Evolutionary conservation across 1,140 invertebrate species (phyloP), one percentile per base, ranked within the genome.

Genomic region (Chironomus striatipennis): DNA sequence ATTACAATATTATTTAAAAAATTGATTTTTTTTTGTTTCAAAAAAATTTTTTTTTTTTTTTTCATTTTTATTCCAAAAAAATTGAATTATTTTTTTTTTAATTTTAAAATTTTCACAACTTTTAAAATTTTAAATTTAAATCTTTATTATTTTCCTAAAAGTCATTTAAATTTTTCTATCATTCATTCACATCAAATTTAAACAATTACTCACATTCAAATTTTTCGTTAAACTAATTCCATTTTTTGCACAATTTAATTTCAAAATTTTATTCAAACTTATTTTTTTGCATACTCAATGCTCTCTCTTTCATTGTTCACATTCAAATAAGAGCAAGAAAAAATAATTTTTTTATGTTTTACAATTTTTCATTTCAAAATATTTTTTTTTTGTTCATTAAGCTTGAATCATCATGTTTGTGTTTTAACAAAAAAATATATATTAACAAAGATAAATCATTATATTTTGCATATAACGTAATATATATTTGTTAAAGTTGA

Each of bases 201-300:
- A 2, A 2, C 24, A 34, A 34, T 34, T 34, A 34, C 5, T 5
- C 24, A 1, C 24, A 34, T 34, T 34, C 5, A 34, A n/a, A 5
- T 34, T 34, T 34, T 34, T 34, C 5, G 24, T 34, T 34, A 1
- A 2, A 34, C 24, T 34, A 2, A 1, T 34, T 34, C 5, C 24
- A 34, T 34, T 34, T n/a, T 34, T 34, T 34, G 24, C 24, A 34
- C 24, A 2, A 34, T 34, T 34, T 34, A 2, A n/a, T 10, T 47
- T n/a, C 18, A 34, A 34, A 43, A 43, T 17, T 75, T 77, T 79
- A 76, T 77, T 77, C 77, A 75, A 76, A 76, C 65, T 77, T 75
- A 76, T 73, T 77, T 75, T 78, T 77, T 78, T 75, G 76, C 73
- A 75, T 79, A 80, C 79, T 79, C 78, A 79, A 78, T 80, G 77